Conservation (phyloP, 2,888 invertebrate species). For the Pomacea canaliculata region DNA sequence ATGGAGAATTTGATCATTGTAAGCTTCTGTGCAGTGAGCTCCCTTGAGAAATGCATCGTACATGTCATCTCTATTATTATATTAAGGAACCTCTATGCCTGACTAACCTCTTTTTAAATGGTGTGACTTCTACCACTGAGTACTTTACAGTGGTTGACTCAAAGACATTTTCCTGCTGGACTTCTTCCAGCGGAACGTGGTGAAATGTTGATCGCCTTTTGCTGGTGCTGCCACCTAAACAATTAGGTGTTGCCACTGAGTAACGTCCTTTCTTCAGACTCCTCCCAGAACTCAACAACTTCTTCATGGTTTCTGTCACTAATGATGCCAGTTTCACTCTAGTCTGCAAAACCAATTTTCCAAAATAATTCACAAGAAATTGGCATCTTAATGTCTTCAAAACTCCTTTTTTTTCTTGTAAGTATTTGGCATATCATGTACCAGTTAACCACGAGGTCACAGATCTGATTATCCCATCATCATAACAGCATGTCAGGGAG, state of each 20-base stretch:
- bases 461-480: too few species aligned
- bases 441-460: too few species aligned
- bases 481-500: too few species aligned
- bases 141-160: constrained; percentile 19
- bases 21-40: too few species aligned
- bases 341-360: neutral
- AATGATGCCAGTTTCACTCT: constrained; percentile 13
- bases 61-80: too few species aligned
- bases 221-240: neutral
- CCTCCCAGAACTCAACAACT: constrained; percentile 1
- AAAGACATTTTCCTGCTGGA: constrained; percentile 17
- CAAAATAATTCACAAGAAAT: too few species aligned
- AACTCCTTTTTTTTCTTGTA: too few species aligned
- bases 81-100: too few species aligned
- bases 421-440: too few species aligned
- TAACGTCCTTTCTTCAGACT: neutral
- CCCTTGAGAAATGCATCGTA: too few species aligned
- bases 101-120: constrained; percentile 22
- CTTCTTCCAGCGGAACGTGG: neutral
- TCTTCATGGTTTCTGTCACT: constrained; percentile 18
- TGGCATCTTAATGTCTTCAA: too few species aligned
- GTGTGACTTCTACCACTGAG: constrained; percentile 21
- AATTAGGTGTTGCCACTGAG: neutral
- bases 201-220: neutral
- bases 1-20: too few species aligned